A percentile compares a stretch with the other conserved stretches of the same genome.
These are phyloP conservation scores for Diarsia mendica DNA, from an alignment of 2,888 invertebrate genomes.

Conservation along the genomic window DNA sequence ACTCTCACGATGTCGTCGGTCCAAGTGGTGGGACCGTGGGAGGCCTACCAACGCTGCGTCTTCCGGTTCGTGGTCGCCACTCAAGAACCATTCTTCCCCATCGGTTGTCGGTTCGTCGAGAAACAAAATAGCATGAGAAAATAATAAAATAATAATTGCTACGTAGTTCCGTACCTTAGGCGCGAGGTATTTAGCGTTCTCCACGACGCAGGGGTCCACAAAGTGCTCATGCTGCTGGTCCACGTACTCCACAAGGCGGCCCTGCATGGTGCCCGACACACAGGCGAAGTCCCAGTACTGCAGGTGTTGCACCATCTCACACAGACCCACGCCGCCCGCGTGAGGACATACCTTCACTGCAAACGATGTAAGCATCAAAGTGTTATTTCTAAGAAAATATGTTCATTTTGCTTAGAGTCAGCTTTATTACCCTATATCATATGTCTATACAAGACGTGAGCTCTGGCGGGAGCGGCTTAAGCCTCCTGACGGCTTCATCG, in stretches of 20 bases:
- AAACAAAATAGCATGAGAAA: too few relatives aligned
- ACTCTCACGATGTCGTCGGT: too few relatives aligned
- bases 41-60: too few relatives aligned
- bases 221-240: slow-evolving; percentile 98
- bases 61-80: too few relatives aligned
- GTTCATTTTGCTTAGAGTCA: neutral
- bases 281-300: slow-evolving; percentile 96
- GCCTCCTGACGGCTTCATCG: too few relatives aligned
- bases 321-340: slow-evolving; percentile 98
- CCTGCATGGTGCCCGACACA: slow-evolving; percentile 93
- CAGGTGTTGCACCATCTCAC: slow-evolving; percentile 98
- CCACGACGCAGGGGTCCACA: slow-evolving; percentile 92
- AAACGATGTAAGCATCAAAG: slow-evolving; percentile 55
- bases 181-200: slow-evolving; percentile 93
- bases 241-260: slow-evolving; percentile 95
- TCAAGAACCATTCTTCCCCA: too few relatives aligned
- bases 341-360: slow-evolving; percentile 98
- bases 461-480: too few relatives aligned
- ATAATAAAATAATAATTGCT: neutral
- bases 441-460: too few relatives aligned
- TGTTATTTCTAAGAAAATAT: neutral
- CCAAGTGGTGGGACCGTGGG: too few relatives aligned
- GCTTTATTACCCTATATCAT: neutral
- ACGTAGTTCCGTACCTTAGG: slow-evolving; percentile 89
- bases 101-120: too few relatives aligned